Conservation (phyloP, 1,140 invertebrate species). For the Polypedilum pembai region DNA sequence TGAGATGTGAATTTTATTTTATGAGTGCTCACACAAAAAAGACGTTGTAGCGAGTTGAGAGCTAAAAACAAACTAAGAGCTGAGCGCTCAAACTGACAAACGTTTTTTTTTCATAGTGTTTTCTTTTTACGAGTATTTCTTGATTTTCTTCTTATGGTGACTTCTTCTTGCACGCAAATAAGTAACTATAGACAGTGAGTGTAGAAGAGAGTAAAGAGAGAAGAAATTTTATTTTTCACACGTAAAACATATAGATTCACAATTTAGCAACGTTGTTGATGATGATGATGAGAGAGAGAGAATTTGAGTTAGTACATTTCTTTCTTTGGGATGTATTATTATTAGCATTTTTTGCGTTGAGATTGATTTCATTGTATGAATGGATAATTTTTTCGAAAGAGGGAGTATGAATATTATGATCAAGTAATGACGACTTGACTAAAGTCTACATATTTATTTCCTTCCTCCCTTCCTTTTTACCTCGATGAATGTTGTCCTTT, state of each 20-base stretch:
- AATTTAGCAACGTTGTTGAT: neutral
- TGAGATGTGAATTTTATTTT: neutral
- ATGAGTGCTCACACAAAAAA: neutral
- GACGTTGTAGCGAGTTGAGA: slow-evolving; percentile 15
- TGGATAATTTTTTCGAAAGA: too few relatives aligned
- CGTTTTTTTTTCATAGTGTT: neutral
- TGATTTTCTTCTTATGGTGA: neutral
- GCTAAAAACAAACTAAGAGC: slow-evolving; percentile 23
- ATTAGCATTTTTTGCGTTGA: neutral
- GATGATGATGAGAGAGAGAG: neutral
- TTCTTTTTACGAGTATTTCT: slow-evolving; percentile 21
- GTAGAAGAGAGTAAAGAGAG: neutral
- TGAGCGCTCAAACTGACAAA: neutral
- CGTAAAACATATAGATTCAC: neutral
- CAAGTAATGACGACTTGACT: too few relatives aligned
- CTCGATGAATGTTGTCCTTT: too few relatives aligned
- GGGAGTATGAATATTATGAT: too few relatives aligned
- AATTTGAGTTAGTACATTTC: too few relatives aligned
- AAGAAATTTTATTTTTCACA: neutral
- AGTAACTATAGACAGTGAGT: neutral
- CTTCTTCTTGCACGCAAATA: neutral
- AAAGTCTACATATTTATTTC: too few relatives aligned
- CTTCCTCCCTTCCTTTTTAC: too few relatives aligned
- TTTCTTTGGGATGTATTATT: neutral
- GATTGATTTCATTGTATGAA: neutral